A percentile compares a stretch with the other conserved stretches of the same genome.
Evolutionary conservation across 2,113 vertebrate genomes (phyloP).

Genomic region (Salvelinus sp.): DNA sequence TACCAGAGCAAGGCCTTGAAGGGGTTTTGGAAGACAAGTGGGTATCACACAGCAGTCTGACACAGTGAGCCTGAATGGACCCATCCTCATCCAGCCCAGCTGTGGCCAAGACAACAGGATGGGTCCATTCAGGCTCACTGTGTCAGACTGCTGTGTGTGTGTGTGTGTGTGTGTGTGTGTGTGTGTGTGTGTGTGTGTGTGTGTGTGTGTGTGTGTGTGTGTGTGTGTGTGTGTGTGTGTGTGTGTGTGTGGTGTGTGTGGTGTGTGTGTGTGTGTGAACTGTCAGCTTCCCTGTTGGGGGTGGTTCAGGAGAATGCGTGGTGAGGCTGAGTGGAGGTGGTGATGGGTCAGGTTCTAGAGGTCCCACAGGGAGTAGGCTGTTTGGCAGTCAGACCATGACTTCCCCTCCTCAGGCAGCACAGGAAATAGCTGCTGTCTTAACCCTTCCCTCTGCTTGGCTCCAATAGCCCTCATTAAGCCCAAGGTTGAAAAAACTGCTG

Average conservation of each 20-base stretch:
- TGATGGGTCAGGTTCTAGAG: too few relatives aligned
- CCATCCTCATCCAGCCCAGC: constrained; percentile 9
- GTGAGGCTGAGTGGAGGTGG: background rate
- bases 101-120: constrained; percentile 1
- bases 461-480: too few relatives aligned
- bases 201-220: background rate
- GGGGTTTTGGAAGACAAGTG: constrained; percentile 40
- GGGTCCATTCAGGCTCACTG: background rate
- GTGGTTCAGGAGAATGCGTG: too few relatives aligned
- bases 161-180: too few relatives aligned
- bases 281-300: too few relatives aligned
- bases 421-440: constrained; percentile 46
- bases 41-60: constrained; percentile 6
- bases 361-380: constrained; percentile 43
- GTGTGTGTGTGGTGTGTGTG: background rate
- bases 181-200: too few relatives aligned
- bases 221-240: background rate
- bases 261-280: too few relatives aligned
- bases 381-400: constrained; percentile 50
- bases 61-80: constrained; percentile 23
- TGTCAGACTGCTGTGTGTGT: too few relatives aligned
- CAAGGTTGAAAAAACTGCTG: too few relatives aligned
- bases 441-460: constrained; percentile 19
- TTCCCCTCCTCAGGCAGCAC: constrained; percentile 41
- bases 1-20: background rate